These are phyloP conservation scores for Drosophila histrio DNA, from an alignment of 2,888 invertebrate genomes.

Conservation along the genomic window DNA sequence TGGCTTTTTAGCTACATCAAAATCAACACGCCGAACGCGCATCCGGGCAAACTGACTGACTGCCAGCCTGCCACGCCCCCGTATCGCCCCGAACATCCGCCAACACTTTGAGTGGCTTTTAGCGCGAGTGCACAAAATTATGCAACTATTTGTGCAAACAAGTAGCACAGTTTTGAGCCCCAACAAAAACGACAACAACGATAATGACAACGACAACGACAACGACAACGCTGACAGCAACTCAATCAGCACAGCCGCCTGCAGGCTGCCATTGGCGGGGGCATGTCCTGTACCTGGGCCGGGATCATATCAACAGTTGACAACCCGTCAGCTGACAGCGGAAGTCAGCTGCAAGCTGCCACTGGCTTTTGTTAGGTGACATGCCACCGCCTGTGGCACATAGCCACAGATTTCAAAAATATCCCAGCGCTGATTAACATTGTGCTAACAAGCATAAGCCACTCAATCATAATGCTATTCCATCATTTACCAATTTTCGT, in stretches of 20 bases:
- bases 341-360: slow-evolving; percentile 23
- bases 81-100: neutral
- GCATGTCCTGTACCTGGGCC: neutral
- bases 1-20: slow-evolving; percentile 77
- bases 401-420: neutral
- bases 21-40: slow-evolving; percentile 63
- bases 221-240: slow-evolving; percentile 43
- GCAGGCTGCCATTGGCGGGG: neutral
- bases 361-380: slow-evolving; percentile 19
- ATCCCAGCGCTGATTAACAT: slow-evolving; percentile 15
- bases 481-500: neutral
- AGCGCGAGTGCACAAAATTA: slow-evolving; percentile 65
- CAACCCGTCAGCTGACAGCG: slow-evolving; percentile 22
- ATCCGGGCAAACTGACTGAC: slow-evolving; percentile 26
- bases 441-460: slow-evolving; percentile 5
- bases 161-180: slow-evolving; percentile 31
- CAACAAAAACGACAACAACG: slow-evolving; percentile 1
- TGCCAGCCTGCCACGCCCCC: slow-evolving; percentile 1
- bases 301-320: slow-evolving; percentile 32
- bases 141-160: slow-evolving; percentile 75
- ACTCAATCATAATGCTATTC: slow-evolving; percentile 22
- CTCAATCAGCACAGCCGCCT: slow-evolving; percentile 45
- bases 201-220: neutral
- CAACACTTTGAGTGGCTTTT: slow-evolving; percentile 63
- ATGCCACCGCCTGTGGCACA: slow-evolving; percentile 9